phyloP scores from a whole-genome alignment of 2,888 invertebrate species.

The Microctonus hyperodae region DNA sequence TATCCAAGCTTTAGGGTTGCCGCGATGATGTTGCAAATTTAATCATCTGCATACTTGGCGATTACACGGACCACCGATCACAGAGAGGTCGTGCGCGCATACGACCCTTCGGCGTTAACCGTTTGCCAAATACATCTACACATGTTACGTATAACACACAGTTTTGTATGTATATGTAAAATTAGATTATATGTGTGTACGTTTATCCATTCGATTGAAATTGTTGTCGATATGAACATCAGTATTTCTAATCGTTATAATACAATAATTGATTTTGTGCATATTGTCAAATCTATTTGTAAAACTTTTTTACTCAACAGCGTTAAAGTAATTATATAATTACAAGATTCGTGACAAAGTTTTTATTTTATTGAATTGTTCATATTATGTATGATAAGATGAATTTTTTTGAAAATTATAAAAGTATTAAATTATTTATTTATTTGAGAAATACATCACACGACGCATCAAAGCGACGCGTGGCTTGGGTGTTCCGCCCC shows the following conservation, averaged over 20 bases:
- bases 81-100: constrained; percentile 56
- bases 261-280: too few species aligned
- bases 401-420: neutral
- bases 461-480: constrained; percentile 51
- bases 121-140: constrained; percentile 27
- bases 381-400: too few species aligned
- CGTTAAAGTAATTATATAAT: too few species aligned
- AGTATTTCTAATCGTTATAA: constrained; percentile 30
- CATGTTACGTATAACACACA: too few species aligned
- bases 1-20: constrained; percentile 43
- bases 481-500: constrained; percentile 43
- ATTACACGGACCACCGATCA: constrained; percentile 63
- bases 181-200: constrained; percentile 4
- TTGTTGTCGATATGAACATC: constrained; percentile 26
- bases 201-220: constrained; percentile 28
- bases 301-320: too few species aligned
- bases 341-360: neutral
- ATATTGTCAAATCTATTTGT: too few species aligned
- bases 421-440: constrained; percentile 16
- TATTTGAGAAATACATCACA: constrained; percentile 36
- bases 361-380: neutral
- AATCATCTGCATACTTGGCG: constrained; percentile 64
- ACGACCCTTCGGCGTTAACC: constrained; percentile 47
- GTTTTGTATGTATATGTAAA: too few species aligned
- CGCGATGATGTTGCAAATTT: constrained; percentile 64